A percentile compares a stretch with the other conserved stretches of the same genome.
phyloP scores from a whole-genome alignment of 2,797 vertebrate genomes.

The Lutjanus campechanus region DNA sequence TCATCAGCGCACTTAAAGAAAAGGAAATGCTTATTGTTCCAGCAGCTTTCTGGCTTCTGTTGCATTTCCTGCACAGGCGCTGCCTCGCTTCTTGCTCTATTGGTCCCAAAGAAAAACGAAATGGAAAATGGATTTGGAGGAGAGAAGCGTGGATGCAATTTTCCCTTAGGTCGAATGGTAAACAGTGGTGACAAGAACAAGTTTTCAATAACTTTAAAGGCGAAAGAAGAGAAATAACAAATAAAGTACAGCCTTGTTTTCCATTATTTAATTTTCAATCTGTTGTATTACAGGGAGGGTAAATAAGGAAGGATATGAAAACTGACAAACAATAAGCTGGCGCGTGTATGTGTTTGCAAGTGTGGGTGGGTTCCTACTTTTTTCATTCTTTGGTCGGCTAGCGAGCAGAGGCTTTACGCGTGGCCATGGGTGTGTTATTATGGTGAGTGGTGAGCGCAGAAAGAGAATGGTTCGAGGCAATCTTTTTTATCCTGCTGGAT shows the following conservation, averaged over 20 bases:
- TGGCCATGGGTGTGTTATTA: constrained; percentile 34
- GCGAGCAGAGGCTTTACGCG: constrained; percentile 33
- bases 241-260: constrained; percentile 56
- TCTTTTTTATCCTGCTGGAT: constrained; percentile 77
- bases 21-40: background rate
- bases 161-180: constrained; percentile 50
- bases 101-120: constrained; percentile 15
- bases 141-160: constrained; percentile 41
- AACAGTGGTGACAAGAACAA: constrained; percentile 65
- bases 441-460: constrained; percentile 46
- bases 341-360: constrained; percentile 30
- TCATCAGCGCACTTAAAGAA: background rate
- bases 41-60: background rate
- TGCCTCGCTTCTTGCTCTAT: constrained; percentile 6
- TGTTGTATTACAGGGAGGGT: constrained; percentile 38
- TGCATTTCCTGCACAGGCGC: background rate
- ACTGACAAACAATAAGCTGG: constrained; percentile 65
- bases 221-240: constrained; percentile 52
- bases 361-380: constrained; percentile 46
- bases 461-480: constrained; percentile 73
- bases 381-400: constrained; percentile 19
- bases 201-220: constrained; percentile 66
- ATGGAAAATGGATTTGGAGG: constrained; percentile 39
- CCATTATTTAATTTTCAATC: constrained; percentile 61
- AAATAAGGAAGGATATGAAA: constrained; percentile 70